These are phyloP conservation scores for Conops quadrifasciatus DNA, from an alignment of 2,888 invertebrate species.

Conservation along the genomic window DNA sequence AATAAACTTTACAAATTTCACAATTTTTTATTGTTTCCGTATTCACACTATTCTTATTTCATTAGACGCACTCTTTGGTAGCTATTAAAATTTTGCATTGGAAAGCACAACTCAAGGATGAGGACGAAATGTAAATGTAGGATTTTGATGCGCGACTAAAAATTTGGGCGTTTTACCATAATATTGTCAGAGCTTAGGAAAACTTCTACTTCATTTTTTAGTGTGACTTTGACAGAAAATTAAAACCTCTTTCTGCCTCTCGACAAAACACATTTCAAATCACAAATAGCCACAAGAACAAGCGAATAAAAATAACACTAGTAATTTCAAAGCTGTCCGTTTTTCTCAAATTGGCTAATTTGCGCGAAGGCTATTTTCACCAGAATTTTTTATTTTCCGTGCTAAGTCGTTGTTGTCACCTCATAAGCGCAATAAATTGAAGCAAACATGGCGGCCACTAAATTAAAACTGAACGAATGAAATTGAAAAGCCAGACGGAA, in stretches of 20 bases:
- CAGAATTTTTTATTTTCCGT: background rate
- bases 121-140: background rate
- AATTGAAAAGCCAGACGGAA: background rate
- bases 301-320: slow-evolving; percentile 16
- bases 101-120: background rate
- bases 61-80: background rate
- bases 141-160: slow-evolving; percentile 3
- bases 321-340: background rate
- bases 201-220: slow-evolving; percentile 10
- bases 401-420: background rate
- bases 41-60: background rate
- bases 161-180: slow-evolving; percentile 9
- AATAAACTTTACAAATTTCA: background rate
- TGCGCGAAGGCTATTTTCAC: background rate
- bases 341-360: slow-evolving; percentile 1
- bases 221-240: slow-evolving; percentile 4
- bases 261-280: slow-evolving; percentile 28
- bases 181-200: background rate
- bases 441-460: slow-evolving; percentile 37
- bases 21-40: slow-evolving; percentile 8
- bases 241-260: background rate
- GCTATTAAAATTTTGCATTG: background rate
- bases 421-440: slow-evolving; percentile 11
- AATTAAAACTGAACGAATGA: slow-evolving; percentile 34
- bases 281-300: slow-evolving; percentile 29